Evolutionary conservation across 2,888 invertebrate genomes (phyloP).

Genomic region (Caenorhabditis uteleia): DNA sequence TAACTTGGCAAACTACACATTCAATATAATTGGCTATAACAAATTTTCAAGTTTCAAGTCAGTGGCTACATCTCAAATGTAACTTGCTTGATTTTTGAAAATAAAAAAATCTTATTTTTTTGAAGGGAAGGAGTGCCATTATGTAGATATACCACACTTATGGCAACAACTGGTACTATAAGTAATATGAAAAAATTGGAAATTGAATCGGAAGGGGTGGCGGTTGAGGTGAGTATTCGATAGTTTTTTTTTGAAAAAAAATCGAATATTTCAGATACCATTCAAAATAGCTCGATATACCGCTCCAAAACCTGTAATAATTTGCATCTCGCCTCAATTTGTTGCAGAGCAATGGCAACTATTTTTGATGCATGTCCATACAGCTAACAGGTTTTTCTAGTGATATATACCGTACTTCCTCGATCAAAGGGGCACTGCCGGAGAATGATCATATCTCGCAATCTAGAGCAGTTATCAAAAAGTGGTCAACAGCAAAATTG

Average conservation of each 20-base stretch:
- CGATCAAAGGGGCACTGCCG: too few species aligned
- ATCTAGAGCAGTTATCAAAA: too few species aligned
- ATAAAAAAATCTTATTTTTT: too few species aligned
- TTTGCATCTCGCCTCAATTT: constrained; percentile 45
- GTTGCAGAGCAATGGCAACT: constrained; percentile 48
- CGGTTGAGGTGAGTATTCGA: constrained; percentile 18
- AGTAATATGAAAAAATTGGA: constrained; percentile 12
- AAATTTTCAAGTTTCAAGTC: background rate
- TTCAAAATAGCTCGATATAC: constrained; percentile 16
- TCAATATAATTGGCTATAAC: constrained; percentile 9
- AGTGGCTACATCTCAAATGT: constrained; percentile 11
- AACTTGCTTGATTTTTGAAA: too few species aligned
- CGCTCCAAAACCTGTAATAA: constrained; percentile 24
- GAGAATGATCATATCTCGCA: too few species aligned
- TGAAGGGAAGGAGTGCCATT: constrained; percentile 15
- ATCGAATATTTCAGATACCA: constrained; percentile 25
- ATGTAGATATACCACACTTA: constrained; percentile 17
- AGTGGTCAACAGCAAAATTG: too few species aligned
- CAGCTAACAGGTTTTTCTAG: constrained; percentile 39
- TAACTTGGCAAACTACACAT: background rate
- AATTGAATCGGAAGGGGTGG: constrained; percentile 15
- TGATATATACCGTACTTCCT: too few species aligned
- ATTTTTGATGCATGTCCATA: constrained; percentile 41
- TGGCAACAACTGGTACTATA: constrained; percentile 15
- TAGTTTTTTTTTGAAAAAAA: background rate